These are phyloP conservation scores for Euphydryas editha DNA, from an alignment of 2,888 invertebrate species.

Conservation along the genomic window DNA sequence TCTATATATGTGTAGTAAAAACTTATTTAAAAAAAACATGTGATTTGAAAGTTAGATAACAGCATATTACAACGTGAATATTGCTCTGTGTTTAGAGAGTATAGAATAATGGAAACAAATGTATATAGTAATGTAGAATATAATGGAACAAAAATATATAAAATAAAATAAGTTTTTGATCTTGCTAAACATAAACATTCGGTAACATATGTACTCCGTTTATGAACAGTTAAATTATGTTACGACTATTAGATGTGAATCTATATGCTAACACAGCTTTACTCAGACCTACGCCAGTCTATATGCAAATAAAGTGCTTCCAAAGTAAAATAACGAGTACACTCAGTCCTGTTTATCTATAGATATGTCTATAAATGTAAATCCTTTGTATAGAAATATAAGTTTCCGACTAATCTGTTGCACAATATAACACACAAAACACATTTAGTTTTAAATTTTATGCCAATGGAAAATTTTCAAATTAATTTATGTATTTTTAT, in stretches of 20 bases:
- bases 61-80: no score
- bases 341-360: conserved; percentile 12
- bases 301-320: conserved; percentile 37
- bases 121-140: not conserved
- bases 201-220: conserved; percentile 4
- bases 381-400: not conserved
- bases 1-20: no score
- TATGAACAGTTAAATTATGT: conserved; percentile 34
- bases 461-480: no score
- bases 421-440: no score
- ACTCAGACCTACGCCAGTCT: conserved; percentile 23
- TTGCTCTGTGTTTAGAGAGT: not conserved
- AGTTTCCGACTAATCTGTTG: not conserved
- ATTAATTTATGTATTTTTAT: no score
- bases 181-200: not conserved
- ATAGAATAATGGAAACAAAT: no score
- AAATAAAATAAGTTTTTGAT: not conserved
- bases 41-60: no score
- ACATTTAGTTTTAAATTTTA: no score
- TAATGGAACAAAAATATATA: not conserved
- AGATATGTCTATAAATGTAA: not conserved
- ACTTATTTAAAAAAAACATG: no score
- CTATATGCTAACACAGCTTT: conserved; percentile 35
- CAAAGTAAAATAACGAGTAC: conserved; percentile 34
- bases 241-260: conserved; percentile 36